phyloP scores from a whole-genome alignment of 2,888 invertebrate species.

The Parnassius orleans region DNA sequence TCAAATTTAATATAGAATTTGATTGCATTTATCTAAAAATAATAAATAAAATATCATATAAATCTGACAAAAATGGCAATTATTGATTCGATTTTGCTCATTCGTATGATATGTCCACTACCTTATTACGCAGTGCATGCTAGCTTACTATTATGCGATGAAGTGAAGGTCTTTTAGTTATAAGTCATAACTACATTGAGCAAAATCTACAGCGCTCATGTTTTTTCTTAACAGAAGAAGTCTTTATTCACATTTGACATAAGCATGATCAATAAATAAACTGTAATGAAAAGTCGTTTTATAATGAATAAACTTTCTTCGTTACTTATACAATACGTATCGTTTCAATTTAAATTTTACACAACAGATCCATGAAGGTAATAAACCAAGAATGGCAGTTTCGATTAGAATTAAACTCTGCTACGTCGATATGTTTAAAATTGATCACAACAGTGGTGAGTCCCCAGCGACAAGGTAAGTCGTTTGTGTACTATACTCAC shows the following conservation, averaged over 20 bases:
- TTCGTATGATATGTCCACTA: conserved; percentile 44
- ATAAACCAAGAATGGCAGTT: too few relatives aligned
- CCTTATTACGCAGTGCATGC: conserved; percentile 50
- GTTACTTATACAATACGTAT: too few relatives aligned
- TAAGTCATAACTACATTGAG: conserved; percentile 46
- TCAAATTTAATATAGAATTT: too few relatives aligned
- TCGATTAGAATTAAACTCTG: too few relatives aligned
- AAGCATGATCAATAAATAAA: too few relatives aligned
- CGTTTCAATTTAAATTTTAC: too few relatives aligned
- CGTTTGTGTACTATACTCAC: background rate
- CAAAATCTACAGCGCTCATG: conserved; percentile 38
- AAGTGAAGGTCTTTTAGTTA: conserved; percentile 66
- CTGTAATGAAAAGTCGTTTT: too few relatives aligned
- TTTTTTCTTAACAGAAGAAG: conserved; percentile 17
- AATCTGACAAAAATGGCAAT: too few relatives aligned
- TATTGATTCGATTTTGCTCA: conserved; percentile 1
- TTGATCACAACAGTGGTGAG: conserved; percentile 13
- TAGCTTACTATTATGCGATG: conserved; percentile 56
- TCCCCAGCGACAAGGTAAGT: conserved; percentile 13
- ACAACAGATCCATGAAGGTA: too few relatives aligned
- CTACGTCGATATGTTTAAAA: conserved; percentile 5
- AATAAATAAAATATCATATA: too few relatives aligned
- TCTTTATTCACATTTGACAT: conserved; percentile 13
- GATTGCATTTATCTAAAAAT: too few relatives aligned
- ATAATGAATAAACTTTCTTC: too few relatives aligned